Evolutionary conservation across 2,888 invertebrate genomes (phyloP), one percentile per base, ranked within the genome.

Genomic region (Dasysyrphus albostriatus): DNA sequence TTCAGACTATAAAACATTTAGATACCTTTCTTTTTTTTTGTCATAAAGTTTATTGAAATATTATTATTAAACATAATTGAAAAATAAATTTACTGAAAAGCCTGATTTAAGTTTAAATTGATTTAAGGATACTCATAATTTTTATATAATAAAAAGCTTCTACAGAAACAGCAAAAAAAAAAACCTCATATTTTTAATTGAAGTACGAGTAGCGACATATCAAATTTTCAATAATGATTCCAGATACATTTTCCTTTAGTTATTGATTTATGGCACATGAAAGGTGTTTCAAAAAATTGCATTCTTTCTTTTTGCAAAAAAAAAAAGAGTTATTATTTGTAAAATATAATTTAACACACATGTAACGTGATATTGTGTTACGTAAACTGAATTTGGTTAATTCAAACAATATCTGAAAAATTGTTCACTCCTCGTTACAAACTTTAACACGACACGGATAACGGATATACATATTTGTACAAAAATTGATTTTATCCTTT

Each of bases 391-490:
- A 51, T 24, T 51, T 14, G 29, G 7, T 29, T 6, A 14, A 54
- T 54, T 3, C n/a, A 54, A 54, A 32, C 54, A 54, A 14, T 54
- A 54, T 54, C 29, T 32, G 54, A 32, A 54, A 54, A 54, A 32
- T 54, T 29, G 12, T 54, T 49, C 12, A n/a, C 1, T 54, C 2
- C 32, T 32, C 4, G 54, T 29, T 54, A 32, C 32, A 54, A 54
- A 29, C 29, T 32, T 54, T 14, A 1, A 32, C 14, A 29, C 8
- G 8, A 32, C 3, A 54, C 14, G 29, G 6, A 32, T 54, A 24
- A 3, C 24, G 24, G 24, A 24, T 24, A 24, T n/a, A n/a, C n/a
- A 29, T 54, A 14, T 54, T 54, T 54, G 29, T n/a, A 32, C 14
- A 14, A 29, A 32, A 54, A 54, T 32, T 54, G 29, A 54, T 32